These are phyloP conservation scores for Arion vulgaris DNA, from an alignment of 1,140 invertebrate species.

Conservation along the genomic window DNA sequence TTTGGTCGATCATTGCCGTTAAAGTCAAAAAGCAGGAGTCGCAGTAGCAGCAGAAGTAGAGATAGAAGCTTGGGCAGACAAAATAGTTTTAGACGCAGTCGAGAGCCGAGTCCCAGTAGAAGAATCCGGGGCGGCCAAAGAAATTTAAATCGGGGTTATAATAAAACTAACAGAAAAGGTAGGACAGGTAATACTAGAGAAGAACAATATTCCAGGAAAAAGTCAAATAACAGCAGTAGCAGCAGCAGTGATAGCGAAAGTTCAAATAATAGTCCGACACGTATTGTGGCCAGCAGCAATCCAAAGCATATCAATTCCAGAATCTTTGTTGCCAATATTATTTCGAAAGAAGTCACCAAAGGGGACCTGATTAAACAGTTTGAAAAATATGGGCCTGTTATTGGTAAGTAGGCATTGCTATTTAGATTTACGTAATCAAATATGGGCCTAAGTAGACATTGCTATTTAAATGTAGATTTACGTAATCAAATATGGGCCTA, in stretches of 20 bases:
- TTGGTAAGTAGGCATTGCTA: constrained; percentile 15
- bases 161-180: background rate
- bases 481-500: too few relatives aligned
- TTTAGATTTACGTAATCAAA: too few relatives aligned
- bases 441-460: too few relatives aligned
- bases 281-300: constrained; percentile 18
- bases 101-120: background rate
- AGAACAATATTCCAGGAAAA: background rate
- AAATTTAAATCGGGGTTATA: background rate
- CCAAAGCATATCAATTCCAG: constrained; percentile 33
- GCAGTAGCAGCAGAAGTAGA: background rate
- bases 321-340: constrained; percentile 31
- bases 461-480: too few relatives aligned
- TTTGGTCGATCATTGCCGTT: constrained; percentile 16
- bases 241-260: constrained; percentile 1
- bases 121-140: background rate
- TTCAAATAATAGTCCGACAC: background rate
- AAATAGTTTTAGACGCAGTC: too few relatives aligned
- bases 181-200: background rate
- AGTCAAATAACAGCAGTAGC: background rate
- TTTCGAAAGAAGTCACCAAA: constrained; percentile 30
- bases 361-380: constrained; percentile 30
- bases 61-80: background rate
- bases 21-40: constrained; percentile 13
- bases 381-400: constrained; percentile 34